phyloP scores from a whole-genome alignment of 2,113 vertebrate species.

The Onychorhynchus coronatus region DNA sequence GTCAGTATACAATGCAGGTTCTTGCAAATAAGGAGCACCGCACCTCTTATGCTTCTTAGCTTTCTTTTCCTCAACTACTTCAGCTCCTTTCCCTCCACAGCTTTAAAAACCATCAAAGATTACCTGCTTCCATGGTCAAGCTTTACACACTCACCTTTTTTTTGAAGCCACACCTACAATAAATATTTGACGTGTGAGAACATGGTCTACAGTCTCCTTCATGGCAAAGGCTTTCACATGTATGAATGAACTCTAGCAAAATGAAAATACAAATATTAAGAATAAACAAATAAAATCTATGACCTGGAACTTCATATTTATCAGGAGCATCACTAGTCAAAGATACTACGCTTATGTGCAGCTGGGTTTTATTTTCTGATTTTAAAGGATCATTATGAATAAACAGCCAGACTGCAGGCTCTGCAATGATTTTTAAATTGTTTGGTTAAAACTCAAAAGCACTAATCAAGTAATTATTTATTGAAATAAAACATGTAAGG shows the following conservation, averaged over 20 bases:
- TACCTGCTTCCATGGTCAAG: not conserved
- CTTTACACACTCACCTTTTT: conserved; percentile 80
- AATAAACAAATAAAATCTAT: not conserved
- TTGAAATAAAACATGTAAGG: not conserved
- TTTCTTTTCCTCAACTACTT: not conserved
- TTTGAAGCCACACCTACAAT: conserved; percentile 92
- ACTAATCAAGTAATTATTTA: not conserved
- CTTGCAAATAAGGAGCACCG: not conserved
- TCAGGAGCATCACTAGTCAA: not conserved
- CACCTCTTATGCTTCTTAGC: not conserved
- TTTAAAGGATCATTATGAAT: not conserved
- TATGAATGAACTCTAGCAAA: conserved; percentile 85
- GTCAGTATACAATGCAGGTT: not conserved
- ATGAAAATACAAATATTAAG: not conserved
- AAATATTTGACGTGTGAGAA: conserved; percentile 88
- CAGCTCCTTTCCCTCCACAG: not conserved
- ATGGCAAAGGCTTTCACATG: conserved; percentile 92
- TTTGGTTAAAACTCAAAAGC: not conserved
- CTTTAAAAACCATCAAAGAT: not conserved
- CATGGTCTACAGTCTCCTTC: conserved; percentile 91
- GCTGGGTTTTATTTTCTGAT: not conserved
- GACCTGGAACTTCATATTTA: not conserved
- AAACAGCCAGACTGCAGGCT: not conserved
- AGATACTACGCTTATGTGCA: not conserved
- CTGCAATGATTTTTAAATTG: not conserved